These are phyloP conservation scores for Muraenolepis orangiensis DNA, from an alignment of 2,797 vertebrate species.

Conservation along the genomic window DNA sequence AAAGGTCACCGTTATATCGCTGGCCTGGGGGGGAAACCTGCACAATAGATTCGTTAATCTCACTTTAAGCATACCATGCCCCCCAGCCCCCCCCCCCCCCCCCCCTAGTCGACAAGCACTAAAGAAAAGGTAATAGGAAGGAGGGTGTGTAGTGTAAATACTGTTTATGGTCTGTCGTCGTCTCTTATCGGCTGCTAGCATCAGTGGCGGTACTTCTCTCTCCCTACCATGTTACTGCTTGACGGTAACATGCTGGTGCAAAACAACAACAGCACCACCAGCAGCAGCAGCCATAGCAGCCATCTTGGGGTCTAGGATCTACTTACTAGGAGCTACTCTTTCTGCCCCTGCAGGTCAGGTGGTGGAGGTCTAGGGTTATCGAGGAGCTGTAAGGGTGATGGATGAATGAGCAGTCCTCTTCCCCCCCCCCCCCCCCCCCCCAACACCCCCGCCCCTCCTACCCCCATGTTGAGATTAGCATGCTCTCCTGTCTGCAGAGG, in stretches of 20 bases:
- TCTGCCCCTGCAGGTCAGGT: not conserved
- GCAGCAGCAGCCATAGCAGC: not conserved
- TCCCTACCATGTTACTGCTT: not conserved
- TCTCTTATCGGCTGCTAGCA: not conserved
- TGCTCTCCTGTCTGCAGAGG: not conserved
- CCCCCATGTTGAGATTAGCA: not conserved
- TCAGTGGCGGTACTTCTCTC: too few species aligned
- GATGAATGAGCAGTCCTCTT: not conserved
- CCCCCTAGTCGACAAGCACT: not conserved
- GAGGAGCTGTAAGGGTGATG: not conserved
- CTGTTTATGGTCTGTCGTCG: not conserved
- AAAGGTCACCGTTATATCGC: conserved; percentile 44
- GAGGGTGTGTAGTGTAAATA: too few species aligned
- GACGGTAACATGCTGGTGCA: not conserved
- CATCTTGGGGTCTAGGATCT: not conserved
- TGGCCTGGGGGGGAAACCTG: conserved; percentile 12
- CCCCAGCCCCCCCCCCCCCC: too few species aligned
- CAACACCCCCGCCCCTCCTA: too few species aligned
- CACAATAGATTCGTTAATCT: conserved; percentile 39
- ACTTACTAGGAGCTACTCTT: not conserved
- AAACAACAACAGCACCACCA: not conserved
- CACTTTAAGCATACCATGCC: conserved; percentile 5
- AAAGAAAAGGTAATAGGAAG: not conserved
- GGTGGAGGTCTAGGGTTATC: not conserved
- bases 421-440: too few species aligned